Evolutionary conservation across 1,140 invertebrate genomes (phyloP).

Genomic region (Alviniconcha marisindica): DNA sequence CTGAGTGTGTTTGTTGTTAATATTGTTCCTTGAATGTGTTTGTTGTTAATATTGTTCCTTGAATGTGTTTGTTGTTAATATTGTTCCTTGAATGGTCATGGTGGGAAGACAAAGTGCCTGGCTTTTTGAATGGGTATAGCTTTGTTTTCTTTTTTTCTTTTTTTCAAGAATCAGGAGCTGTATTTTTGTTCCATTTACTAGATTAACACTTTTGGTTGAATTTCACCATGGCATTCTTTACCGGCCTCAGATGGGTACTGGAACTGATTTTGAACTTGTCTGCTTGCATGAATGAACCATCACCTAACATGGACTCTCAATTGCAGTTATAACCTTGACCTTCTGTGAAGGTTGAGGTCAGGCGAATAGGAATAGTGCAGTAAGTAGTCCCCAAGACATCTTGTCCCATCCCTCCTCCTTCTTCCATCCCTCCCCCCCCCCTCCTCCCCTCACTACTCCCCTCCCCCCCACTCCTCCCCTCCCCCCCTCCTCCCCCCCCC

Average conservation of each 20-base stretch:
- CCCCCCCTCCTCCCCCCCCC: not conserved
- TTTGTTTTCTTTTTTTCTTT: conserved; percentile 28
- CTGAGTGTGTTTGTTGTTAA: not conserved
- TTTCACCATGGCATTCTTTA: too few relatives aligned
- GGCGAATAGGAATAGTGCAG: conserved; percentile 38
- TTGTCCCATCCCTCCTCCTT: not conserved
- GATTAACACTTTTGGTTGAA: too few relatives aligned
- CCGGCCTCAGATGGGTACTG: too few relatives aligned
- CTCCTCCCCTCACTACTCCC: not conserved
- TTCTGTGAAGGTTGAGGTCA: conserved; percentile 28
- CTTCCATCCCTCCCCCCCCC: not conserved
- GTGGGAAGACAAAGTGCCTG: not conserved
- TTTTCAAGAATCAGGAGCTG: too few relatives aligned
- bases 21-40: not conserved
- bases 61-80: not conserved
- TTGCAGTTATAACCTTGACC: conserved; percentile 42
- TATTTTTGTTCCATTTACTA: too few relatives aligned
- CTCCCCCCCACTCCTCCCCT: not conserved
- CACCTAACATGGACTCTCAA: conserved; percentile 2
- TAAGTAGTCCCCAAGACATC: conserved; percentile 29
- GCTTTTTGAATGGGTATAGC: too few relatives aligned
- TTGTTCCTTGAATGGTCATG: not conserved
- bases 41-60: not conserved
- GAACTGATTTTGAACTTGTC: too few relatives aligned
- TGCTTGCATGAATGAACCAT: too few relatives aligned